A percentile compares a stretch with the other conserved stretches of the same genome.
Evolutionary conservation across 1,140 invertebrate species (phyloP).

Genomic region (Thaumatotibia leucotreta): DNA sequence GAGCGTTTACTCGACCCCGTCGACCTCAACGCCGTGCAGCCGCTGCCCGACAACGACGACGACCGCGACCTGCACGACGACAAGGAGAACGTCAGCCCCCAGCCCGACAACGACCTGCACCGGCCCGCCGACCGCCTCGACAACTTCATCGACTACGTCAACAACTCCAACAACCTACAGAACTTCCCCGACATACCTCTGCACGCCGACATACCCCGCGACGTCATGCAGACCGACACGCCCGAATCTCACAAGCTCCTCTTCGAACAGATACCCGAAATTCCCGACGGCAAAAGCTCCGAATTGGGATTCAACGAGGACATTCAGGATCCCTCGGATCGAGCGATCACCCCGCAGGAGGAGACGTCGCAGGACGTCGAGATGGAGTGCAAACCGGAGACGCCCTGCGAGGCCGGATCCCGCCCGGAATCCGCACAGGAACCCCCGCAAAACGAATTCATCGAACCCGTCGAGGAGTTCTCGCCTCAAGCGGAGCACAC

Average conservation of each 20-base stretch:
- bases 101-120: slow-evolving; percentile 64
- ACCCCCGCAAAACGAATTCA: neutral
- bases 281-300: slow-evolving; percentile 70
- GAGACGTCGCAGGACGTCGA: slow-evolving; percentile 55
- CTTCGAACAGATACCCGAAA: slow-evolving; percentile 72
- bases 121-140: slow-evolving; percentile 45
- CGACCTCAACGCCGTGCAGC: slow-evolving; percentile 81
- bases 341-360: slow-evolving; percentile 49
- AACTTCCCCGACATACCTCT: slow-evolving; percentile 54
- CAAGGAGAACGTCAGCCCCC: slow-evolving; percentile 56
- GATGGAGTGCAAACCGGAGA: slow-evolving; percentile 47
- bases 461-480: slow-evolving; percentile 18
- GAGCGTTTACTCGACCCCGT: slow-evolving; percentile 67
- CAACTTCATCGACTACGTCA: slow-evolving; percentile 46
- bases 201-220: slow-evolving; percentile 40
- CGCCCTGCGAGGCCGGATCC: slow-evolving; percentile 35
- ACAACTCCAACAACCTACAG: slow-evolving; percentile 48
- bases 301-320: slow-evolving; percentile 67
- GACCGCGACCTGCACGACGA: slow-evolving; percentile 47
- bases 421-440: slow-evolving; percentile 21
- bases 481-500: slow-evolving; percentile 28
- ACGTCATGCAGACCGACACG: slow-evolving; percentile 59
- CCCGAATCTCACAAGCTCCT: slow-evolving; percentile 71
- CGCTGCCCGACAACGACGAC: slow-evolving; percentile 78
- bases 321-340: slow-evolving; percentile 48